phyloP scores from a whole-genome alignment of 1,140 invertebrate genomes.

The Calosoma granatense region DNA sequence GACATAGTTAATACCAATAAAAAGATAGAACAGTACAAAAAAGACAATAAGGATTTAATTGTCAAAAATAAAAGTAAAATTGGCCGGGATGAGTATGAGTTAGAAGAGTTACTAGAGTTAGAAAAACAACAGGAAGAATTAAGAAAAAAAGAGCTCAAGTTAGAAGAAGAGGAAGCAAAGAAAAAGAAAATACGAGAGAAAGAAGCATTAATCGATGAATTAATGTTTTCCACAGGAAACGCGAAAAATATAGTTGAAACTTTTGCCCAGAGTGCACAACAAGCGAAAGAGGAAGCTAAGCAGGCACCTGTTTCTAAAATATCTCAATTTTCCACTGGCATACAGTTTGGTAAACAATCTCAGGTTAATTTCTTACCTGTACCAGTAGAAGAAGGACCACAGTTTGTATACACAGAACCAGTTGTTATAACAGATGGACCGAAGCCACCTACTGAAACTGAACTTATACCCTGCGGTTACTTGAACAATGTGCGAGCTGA shows the following conservation, averaged over 20 bases:
- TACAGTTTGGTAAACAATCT: slow-evolving; percentile 56
- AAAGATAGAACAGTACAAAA: slow-evolving; percentile 89
- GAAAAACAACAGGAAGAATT: slow-evolving; percentile 66
- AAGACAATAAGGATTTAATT: slow-evolving; percentile 85
- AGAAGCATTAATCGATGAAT: slow-evolving; percentile 84
- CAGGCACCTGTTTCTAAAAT: slow-evolving; percentile 31
- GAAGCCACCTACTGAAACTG: slow-evolving; percentile 47
- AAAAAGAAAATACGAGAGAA: slow-evolving; percentile 75
- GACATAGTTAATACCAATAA: slow-evolving; percentile 84
- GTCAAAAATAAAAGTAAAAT: slow-evolving; percentile 72
- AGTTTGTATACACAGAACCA: slow-evolving; percentile 57
- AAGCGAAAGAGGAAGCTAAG: slow-evolving; percentile 53
- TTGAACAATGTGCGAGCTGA: slow-evolving; percentile 63
- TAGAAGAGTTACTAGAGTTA: slow-evolving; percentile 80
- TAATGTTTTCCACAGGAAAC: slow-evolving; percentile 85
- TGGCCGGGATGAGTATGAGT: slow-evolving; percentile 62
- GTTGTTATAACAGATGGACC: slow-evolving; percentile 60
- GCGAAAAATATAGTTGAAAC: slow-evolving; percentile 79
- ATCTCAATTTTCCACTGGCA: slow-evolving; percentile 71
- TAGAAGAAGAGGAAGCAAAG: slow-evolving; percentile 63
- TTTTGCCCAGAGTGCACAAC: slow-evolving; percentile 60
- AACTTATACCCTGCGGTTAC: slow-evolving; percentile 61
- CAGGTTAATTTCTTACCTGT: slow-evolving; percentile 48
- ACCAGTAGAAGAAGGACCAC: slow-evolving; percentile 62
- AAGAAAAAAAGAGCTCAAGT: slow-evolving; percentile 46